Conservation (phyloP, 2,888 invertebrate species). For the Exephanes ischioxanthus region DNA sequence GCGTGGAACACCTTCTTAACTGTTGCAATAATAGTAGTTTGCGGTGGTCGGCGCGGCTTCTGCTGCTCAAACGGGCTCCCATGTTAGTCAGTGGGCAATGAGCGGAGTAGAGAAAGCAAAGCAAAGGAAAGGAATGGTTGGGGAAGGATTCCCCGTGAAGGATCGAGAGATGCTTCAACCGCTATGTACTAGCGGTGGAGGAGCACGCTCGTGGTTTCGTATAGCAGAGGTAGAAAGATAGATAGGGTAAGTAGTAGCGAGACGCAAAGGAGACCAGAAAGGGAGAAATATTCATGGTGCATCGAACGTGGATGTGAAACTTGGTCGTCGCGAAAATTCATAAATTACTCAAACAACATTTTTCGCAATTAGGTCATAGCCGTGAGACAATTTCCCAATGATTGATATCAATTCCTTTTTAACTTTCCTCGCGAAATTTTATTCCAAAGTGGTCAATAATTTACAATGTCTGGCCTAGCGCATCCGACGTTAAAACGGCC, state of each 20-base stretch:
- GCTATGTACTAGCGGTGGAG: constrained; percentile 38
- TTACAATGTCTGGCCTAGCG: neutral
- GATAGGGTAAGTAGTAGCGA: constrained; percentile 4
- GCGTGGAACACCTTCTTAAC: constrained; percentile 65
- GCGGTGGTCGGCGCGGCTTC: constrained; percentile 64
- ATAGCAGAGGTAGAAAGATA: constrained; percentile 33
- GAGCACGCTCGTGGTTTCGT: constrained; percentile 44
- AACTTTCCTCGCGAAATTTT: neutral
- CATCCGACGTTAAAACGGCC: neutral
- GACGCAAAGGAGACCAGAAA: constrained; percentile 32
- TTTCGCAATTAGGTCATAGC: neutral
- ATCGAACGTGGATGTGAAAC: neutral
- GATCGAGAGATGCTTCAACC: constrained; percentile 53
- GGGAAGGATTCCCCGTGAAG: constrained; percentile 43
- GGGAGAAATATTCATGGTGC: constrained; percentile 6
- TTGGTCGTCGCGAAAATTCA: neutral
- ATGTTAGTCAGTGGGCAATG: constrained; percentile 54
- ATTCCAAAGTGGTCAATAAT: neutral
- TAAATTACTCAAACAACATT: neutral
- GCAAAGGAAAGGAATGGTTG: neutral
- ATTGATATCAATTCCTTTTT: neutral
- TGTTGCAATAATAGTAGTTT: constrained; percentile 71
- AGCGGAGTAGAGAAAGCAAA: constrained; percentile 47
- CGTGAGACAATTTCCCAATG: neutral
- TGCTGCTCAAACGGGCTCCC: constrained; percentile 50